These are phyloP conservation scores for Stichopus horrens DNA, from an alignment of 53 echinoderm and acorn worm genomes.

Conservation along the genomic window DNA sequence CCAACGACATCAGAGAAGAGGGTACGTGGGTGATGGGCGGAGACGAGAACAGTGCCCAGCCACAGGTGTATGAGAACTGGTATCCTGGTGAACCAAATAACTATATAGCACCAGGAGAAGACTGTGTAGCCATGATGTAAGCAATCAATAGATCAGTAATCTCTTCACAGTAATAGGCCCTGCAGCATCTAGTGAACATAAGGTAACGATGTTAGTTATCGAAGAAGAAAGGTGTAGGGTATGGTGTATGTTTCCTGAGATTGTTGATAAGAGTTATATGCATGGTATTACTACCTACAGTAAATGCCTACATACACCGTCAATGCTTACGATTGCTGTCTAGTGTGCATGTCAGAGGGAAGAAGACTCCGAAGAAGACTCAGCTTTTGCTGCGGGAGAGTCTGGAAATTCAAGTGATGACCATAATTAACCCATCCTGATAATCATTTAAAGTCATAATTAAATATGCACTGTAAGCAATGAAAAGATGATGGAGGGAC, in stretches of 20 bases:
- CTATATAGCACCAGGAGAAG: slow-evolving; percentile 48
- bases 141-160: background rate
- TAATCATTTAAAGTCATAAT: background rate
- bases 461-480: too few species aligned
- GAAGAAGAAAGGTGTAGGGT: background rate
- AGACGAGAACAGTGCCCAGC: slow-evolving; percentile 37
- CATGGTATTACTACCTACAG: background rate
- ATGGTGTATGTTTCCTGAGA: background rate
- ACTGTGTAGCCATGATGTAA: slow-evolving; percentile 64
- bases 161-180: background rate
- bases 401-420: background rate
- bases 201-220: background rate
- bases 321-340: too few species aligned
- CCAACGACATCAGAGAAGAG: slow-evolving; percentile 59
- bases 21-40: slow-evolving; percentile 64
- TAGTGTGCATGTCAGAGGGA: too few species aligned
- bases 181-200: background rate
- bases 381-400: too few species aligned
- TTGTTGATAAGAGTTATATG: background rate
- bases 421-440: background rate
- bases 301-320: too few species aligned
- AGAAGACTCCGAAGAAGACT: too few species aligned
- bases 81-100: slow-evolving; percentile 56
- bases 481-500: too few species aligned
- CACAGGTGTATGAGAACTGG: slow-evolving; percentile 58